Percentiles rank a stretch among this genome's conserved stretches.
Evolutionary conservation across 2,797 vertebrate species (phyloP).

Genomic region (Capromys pilorides): DNA sequence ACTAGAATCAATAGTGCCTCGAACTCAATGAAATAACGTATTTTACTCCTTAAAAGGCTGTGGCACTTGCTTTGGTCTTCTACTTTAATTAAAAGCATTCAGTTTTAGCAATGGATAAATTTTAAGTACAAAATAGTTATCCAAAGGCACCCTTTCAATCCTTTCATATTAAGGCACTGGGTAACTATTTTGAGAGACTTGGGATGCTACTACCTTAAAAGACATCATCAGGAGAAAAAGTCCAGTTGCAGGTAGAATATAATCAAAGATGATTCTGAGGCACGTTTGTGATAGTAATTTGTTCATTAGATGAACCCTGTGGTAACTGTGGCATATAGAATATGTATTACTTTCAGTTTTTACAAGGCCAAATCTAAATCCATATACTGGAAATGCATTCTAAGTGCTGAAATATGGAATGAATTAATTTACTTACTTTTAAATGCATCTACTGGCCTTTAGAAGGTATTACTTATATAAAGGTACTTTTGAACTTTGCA

Average conservation of each 20-base stretch:
- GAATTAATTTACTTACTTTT: conserved; percentile 73
- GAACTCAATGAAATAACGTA: background rate
- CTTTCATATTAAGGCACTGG: background rate
- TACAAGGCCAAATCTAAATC: conserved; percentile 67
- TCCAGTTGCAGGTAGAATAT: background rate
- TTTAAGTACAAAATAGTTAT: background rate
- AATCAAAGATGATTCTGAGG: background rate
- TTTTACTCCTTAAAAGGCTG: background rate
- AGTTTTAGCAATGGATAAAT: background rate
- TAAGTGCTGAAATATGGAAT: conserved; percentile 49
- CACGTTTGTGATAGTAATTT: background rate
- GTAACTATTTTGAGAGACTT: background rate
- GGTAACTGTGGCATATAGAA: conserved; percentile 14
- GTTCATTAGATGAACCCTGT: background rate
- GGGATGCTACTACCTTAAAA: background rate
- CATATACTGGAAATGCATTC: conserved; percentile 52
- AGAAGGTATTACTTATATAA: conserved; percentile 71
- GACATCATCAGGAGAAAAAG: background rate
- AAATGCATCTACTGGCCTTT: conserved; percentile 77
- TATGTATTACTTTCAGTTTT: conserved; percentile 43
- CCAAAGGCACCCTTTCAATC: background rate
- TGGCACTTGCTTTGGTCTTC: background rate
- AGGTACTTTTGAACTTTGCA: conserved; percentile 76
- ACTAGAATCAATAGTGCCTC: background rate
- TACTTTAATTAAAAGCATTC: conserved; percentile 4